phyloP scores from a whole-genome alignment of 2,113 vertebrate genomes.

The Progne subis region DNA sequence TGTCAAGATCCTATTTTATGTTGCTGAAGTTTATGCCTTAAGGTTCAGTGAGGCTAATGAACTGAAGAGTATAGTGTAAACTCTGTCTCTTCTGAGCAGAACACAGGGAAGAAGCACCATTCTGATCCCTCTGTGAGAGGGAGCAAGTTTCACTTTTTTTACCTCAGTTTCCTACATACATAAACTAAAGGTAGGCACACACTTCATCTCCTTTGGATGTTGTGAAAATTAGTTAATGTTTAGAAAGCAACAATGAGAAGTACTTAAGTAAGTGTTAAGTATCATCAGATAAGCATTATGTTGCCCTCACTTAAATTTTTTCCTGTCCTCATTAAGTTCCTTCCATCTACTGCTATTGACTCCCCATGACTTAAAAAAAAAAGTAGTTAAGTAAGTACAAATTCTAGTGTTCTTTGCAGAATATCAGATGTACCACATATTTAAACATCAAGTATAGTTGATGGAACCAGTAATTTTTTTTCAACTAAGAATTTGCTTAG shows the following conservation, averaged over 20 bases:
- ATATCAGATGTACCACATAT: background rate
- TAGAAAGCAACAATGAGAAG: background rate
- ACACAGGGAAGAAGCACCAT: background rate
- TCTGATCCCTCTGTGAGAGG: background rate
- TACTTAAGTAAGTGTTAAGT: slow-evolving; percentile 1
- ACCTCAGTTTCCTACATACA: background rate
- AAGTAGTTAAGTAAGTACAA: background rate
- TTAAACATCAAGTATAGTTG: slow-evolving; percentile 9
- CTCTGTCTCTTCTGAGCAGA: background rate
- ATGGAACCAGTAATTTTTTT: slow-evolving; percentile 37
- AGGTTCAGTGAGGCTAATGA: background rate
- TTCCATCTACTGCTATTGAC: background rate
- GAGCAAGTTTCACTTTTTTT: background rate
- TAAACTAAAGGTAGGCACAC: slow-evolving; percentile 3
- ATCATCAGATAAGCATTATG: background rate
- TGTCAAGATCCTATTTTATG: background rate
- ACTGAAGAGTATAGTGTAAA: background rate
- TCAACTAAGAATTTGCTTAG: slow-evolving; percentile 50
- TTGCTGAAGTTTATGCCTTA: background rate
- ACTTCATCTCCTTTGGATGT: background rate
- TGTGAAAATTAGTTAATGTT: slow-evolving; percentile 34
- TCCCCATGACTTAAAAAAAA: background rate
- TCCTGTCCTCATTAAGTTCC: background rate
- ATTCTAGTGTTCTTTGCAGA: slow-evolving; percentile 47
- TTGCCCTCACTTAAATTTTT: background rate